Percentiles rank a stretch among this genome's conserved stretches.
Conservation (phyloP, 2,888 invertebrate genomes). For the Gymnosoma rotundatum region DNA sequence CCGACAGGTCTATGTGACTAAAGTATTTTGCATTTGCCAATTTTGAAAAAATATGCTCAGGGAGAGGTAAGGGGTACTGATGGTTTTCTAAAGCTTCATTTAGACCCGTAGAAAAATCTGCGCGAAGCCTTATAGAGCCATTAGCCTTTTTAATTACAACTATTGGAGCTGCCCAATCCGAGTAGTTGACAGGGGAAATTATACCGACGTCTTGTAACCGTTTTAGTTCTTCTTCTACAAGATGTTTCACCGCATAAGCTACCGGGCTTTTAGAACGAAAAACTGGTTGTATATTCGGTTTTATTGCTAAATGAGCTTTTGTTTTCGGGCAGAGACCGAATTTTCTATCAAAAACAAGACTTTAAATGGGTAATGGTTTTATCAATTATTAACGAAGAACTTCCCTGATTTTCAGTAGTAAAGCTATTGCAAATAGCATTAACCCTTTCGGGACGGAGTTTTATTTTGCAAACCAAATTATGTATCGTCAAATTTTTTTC, state of each 20-base stretch:
- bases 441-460: no score
- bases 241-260: slow-evolving; percentile 53
- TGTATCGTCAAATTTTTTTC: no score
- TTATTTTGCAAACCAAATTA: no score
- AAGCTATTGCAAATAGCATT: background rate
- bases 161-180: no score
- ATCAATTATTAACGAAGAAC: background rate
- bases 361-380: background rate
- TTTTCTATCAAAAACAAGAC: background rate
- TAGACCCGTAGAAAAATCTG: no score
- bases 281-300: slow-evolving; percentile 29
- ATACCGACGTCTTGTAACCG: no score
- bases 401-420: background rate
- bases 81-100: no score
- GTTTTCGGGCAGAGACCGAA: background rate
- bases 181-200: no score
- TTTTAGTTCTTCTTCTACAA: slow-evolving; percentile 32
- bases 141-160: no score
- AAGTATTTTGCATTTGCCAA: background rate
- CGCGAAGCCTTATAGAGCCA: no score
- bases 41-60: background rate
- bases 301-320: background rate
- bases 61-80: no score
- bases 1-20: slow-evolving; percentile 8
- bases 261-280: slow-evolving; percentile 67